Conservation (phyloP, 1,140 invertebrate genomes). For the Drosophila ficusphila region DNA sequence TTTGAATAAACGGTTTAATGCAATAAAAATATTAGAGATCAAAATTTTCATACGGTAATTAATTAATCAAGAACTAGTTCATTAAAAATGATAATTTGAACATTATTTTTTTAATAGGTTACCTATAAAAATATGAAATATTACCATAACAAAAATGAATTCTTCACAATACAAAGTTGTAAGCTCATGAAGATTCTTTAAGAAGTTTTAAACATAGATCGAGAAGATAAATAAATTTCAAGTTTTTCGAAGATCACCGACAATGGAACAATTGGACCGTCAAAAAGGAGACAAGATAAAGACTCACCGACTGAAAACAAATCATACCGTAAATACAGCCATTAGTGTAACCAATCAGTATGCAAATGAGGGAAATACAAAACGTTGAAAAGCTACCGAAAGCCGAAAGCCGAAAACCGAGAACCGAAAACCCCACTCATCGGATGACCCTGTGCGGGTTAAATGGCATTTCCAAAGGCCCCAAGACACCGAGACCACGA, state of each 20-base stretch:
- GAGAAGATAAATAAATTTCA: not conserved
- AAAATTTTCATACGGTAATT: not conserved
- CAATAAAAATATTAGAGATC: no score
- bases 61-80: not conserved
- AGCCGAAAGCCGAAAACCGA: slow-evolving; percentile 6
- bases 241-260: not conserved
- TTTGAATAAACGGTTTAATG: not conserved
- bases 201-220: not conserved
- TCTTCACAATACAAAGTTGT: not conserved
- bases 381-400: slow-evolving; percentile 38
- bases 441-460: slow-evolving; percentile 21
- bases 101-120: slow-evolving; percentile 8
- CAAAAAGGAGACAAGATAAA: not conserved
- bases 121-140: slow-evolving; percentile 11
- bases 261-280: no score
- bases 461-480: slow-evolving; percentile 10
- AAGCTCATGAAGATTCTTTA: not conserved
- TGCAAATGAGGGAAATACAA: slow-evolving; percentile 35
- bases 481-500: not conserved
- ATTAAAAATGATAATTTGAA: not conserved
- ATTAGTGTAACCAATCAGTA: slow-evolving; percentile 24
- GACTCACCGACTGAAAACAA: slow-evolving; percentile 1
- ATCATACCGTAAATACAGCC: slow-evolving; percentile 23
- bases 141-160: not conserved
- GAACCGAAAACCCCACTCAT: not conserved